Evolutionary conservation across 2,797 vertebrate species (phyloP).

Genomic region (Lophotriccus pileatus): DNA sequence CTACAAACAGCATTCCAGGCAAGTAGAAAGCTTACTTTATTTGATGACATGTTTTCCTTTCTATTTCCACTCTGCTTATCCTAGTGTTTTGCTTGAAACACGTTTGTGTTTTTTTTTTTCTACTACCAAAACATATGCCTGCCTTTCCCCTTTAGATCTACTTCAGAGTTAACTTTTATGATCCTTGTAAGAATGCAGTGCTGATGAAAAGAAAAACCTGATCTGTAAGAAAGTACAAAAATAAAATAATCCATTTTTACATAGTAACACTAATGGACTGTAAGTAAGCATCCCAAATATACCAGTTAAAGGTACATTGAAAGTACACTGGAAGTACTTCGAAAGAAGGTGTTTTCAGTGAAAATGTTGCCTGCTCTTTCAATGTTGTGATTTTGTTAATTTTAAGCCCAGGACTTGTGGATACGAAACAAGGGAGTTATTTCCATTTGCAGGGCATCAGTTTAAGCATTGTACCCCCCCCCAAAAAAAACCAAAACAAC

Average conservation of each 20-base stretch:
- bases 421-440: fast-evolving
- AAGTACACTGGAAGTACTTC: too few relatives aligned
- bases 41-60: neutral
- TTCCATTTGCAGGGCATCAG: fast-evolving
- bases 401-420: neutral
- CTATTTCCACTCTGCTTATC: neutral
- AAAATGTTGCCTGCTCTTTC: neutral
- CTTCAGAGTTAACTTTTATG: fast-evolving
- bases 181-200: fast-evolving
- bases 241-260: fast-evolving
- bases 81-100: neutral
- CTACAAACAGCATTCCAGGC: neutral
- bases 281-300: fast-evolving
- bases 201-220: neutral
- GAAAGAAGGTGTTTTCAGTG: neutral
- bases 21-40: neutral
- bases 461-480: fast-evolving
- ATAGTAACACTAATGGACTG: fast-evolving
- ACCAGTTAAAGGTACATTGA: too few relatives aligned
- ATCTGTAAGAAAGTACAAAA: neutral
- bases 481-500: too few relatives aligned
- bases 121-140: neutral
- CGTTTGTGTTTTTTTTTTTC: neutral
- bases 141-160: neutral
- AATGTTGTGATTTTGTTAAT: neutral